These are phyloP conservation scores for Pachyrhynchus sulphureomaculatus DNA, from an alignment of 1,140 invertebrate species.

Conservation along the genomic window DNA sequence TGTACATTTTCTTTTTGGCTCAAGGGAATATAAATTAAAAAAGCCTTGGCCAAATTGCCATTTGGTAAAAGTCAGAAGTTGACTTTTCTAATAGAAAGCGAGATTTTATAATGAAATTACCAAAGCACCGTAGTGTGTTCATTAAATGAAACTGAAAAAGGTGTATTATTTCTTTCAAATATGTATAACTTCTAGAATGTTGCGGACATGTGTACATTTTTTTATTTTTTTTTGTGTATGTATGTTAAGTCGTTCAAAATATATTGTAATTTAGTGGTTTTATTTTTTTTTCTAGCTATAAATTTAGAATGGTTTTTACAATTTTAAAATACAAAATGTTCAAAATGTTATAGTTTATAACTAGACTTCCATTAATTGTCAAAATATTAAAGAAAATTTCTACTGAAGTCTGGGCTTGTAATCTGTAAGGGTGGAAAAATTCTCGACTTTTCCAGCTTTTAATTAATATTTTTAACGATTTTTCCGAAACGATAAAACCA, in stretches of 20 bases:
- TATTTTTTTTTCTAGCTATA: too few species aligned
- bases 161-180: not conserved
- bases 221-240: not conserved
- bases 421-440: too few species aligned
- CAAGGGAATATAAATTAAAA: slow-evolving; percentile 42
- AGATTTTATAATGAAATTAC: slow-evolving; percentile 14
- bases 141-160: slow-evolving; percentile 19
- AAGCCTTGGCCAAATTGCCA: slow-evolving; percentile 28
- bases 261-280: too few species aligned
- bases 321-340: too few species aligned
- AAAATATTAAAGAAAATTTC: too few species aligned
- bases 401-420: too few species aligned
- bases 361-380: too few species aligned
- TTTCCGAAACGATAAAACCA: too few species aligned
- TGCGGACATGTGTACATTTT: slow-evolving; percentile 7
- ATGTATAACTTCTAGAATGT: slow-evolving; percentile 13
- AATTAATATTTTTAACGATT: too few species aligned
- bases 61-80: slow-evolving; percentile 2
- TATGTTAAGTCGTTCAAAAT: not conserved
- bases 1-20: slow-evolving; percentile 13
- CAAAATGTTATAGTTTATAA: too few species aligned
- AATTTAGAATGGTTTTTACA: too few species aligned
- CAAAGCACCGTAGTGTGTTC: slow-evolving; percentile 44
- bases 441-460: too few species aligned
- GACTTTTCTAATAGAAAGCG: slow-evolving; percentile 18